Conservation (phyloP, 2,797 vertebrate species). For the Myotis vivesi region DNA sequence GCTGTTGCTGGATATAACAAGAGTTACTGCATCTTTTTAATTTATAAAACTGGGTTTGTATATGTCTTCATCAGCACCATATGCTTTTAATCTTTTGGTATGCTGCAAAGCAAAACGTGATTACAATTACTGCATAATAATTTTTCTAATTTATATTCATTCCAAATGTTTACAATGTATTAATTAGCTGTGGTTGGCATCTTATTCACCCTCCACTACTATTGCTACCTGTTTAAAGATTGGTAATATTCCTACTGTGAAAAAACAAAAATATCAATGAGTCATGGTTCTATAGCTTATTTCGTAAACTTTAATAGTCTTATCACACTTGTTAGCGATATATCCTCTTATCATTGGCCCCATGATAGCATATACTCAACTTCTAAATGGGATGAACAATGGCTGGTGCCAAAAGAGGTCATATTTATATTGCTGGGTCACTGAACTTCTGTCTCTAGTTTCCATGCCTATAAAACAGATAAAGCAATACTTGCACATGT, state of each 20-base stretch:
- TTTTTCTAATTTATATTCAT: slow-evolving; percentile 16
- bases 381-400: neutral
- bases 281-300: neutral
- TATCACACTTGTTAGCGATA: neutral
- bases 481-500: neutral
- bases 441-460: neutral
- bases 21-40: neutral
- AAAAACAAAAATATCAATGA: neutral
- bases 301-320: neutral
- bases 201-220: neutral
- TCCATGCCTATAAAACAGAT: neutral
- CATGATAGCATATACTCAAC: neutral
- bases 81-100: neutral
- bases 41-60: slow-evolving; percentile 2
- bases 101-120: slow-evolving; percentile 3
- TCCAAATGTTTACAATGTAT: neutral
- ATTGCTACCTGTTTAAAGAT: neutral
- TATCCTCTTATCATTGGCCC: too few relatives aligned
- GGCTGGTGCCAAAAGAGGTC: neutral
- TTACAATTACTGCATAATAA: neutral
- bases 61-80: neutral
- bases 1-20: neutral
- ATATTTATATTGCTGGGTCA: neutral
- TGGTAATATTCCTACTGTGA: neutral
- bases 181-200: neutral